Percentiles rank a stretch among this genome's conserved stretches.
phyloP scores from a whole-genome alignment of 2,113 vertebrate species.

The Malaclemys terrapin region DNA sequence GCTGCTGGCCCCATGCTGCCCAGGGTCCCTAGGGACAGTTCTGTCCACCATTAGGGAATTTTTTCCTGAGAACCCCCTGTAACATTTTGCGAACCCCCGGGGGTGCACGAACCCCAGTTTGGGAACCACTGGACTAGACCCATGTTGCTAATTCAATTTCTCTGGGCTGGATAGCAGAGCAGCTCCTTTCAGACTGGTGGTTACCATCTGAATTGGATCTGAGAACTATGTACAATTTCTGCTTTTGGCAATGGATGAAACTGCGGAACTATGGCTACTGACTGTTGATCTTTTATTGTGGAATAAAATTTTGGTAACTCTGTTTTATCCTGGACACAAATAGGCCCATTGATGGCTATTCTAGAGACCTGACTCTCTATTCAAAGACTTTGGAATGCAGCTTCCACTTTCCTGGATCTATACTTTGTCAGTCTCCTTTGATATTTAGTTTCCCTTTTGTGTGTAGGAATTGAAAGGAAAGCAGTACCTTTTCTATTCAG shows the following conservation, averaged over 20 bases:
- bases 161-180: neutral
- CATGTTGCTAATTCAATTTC: neutral
- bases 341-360: neutral
- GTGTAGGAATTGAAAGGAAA: neutral
- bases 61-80: too few relatives aligned
- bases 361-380: neutral
- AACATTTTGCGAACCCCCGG: too few relatives aligned
- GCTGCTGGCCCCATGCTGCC: too few relatives aligned
- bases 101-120: too few relatives aligned
- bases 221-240: neutral
- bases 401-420: neutral
- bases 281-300: neutral
- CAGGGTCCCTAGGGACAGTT: too few relatives aligned
- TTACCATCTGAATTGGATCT: neutral
- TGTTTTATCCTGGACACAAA: neutral
- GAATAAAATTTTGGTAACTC: neutral
- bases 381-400: neutral
- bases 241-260: neutral
- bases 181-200: neutral
- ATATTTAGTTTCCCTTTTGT: neutral
- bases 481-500: too few relatives aligned
- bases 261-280: neutral
- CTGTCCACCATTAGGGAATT: too few relatives aligned
- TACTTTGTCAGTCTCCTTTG: neutral
- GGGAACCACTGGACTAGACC: neutral